Evolutionary conservation across 2,888 invertebrate genomes (phyloP).

Genomic region (Spisula subtruncata): DNA sequence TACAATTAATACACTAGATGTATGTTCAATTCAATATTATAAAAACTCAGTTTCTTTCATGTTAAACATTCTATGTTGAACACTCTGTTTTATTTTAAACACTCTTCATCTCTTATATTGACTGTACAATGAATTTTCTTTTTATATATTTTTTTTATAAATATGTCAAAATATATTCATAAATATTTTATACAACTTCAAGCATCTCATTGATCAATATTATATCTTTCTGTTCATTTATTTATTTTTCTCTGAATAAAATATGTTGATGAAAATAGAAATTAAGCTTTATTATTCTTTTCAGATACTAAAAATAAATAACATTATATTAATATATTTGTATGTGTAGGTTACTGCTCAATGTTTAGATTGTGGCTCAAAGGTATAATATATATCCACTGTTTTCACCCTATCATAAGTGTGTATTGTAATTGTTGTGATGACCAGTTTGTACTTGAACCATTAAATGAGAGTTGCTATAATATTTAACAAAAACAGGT

Average conservation of each 20-base stretch:
- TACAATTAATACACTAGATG: no score
- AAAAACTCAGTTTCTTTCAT: no score
- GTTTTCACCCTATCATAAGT: slow-evolving; percentile 3
- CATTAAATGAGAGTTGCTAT: not conserved
- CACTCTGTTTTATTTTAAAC: no score
- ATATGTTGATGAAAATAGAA: not conserved
- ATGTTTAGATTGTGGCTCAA: slow-evolving; percentile 41
- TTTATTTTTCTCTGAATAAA: not conserved
- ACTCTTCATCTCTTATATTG: no score
- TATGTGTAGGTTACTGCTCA: slow-evolving; percentile 25
- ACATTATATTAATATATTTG: not conserved
- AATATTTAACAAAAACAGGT: no score
- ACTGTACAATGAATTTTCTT: no score
- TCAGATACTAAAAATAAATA: not conserved
- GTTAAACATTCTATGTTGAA: no score
- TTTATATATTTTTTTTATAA: no score
- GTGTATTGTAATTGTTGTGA: not conserved
- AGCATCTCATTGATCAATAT: not conserved
- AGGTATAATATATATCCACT: slow-evolving; percentile 25
- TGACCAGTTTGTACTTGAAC: not conserved
- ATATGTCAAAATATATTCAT: no score
- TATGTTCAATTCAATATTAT: no score
- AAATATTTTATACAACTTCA: not conserved
- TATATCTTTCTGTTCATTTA: not conserved
- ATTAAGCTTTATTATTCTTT: not conserved